These are phyloP conservation scores for Aulostomus chinensis DNA, from an alignment of 2,797 vertebrate species.

Conservation along the genomic window DNA sequence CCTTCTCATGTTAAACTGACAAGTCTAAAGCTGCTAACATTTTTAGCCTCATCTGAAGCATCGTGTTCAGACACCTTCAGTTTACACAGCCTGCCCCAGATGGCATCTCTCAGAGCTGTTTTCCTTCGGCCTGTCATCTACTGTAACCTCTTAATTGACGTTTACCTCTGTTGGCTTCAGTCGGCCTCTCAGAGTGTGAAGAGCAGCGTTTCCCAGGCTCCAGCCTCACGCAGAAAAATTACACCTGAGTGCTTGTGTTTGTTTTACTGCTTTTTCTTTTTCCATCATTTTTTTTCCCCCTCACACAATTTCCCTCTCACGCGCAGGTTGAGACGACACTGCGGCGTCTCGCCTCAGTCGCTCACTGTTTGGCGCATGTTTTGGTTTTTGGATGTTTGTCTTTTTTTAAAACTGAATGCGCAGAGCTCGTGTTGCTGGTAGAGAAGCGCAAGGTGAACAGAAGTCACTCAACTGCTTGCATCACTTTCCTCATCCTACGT, in stretches of 20 bases:
- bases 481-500: background rate
- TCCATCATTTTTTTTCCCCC: slow-evolving; percentile 5
- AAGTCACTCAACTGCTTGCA: background rate
- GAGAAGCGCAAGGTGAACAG: background rate
- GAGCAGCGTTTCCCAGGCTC: slow-evolving; percentile 62
- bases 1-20: slow-evolving; percentile 58
- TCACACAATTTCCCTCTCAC: slow-evolving; percentile 28
- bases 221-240: slow-evolving; percentile 52
- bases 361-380: too few species aligned
- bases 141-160: slow-evolving; percentile 74
- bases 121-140: slow-evolving; percentile 68
- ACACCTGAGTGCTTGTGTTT: slow-evolving; percentile 57
- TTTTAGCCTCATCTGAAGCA: slow-evolving; percentile 47
- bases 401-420: too few species aligned
- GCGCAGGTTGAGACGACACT: slow-evolving; percentile 15
- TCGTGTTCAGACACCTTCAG: slow-evolving; percentile 75
- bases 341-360: too few species aligned
- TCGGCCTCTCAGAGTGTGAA: slow-evolving; percentile 55
- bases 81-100: slow-evolving; percentile 67
- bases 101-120: slow-evolving; percentile 62
- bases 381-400: too few species aligned
- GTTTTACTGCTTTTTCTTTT: slow-evolving; percentile 25
- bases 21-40: slow-evolving; percentile 63
- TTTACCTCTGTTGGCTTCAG: slow-evolving; percentile 66
- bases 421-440: too few species aligned